Conservation (phyloP, 2,888 invertebrate species). For the Dasypolia templi region DNA sequence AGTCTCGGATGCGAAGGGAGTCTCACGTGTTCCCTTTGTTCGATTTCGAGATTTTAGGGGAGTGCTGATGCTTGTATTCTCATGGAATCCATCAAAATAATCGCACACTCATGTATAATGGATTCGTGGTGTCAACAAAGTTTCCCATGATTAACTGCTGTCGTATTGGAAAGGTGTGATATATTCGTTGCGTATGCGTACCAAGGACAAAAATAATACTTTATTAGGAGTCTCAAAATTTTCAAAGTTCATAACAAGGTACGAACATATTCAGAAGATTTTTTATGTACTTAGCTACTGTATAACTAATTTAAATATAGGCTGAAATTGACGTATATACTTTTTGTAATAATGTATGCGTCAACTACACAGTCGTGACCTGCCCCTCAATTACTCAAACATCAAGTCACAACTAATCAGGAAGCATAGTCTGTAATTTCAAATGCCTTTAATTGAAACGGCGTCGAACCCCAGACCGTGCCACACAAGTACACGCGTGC, state of each 20-base stretch:
- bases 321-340: slow-evolving; percentile 48
- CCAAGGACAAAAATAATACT: slow-evolving; percentile 58
- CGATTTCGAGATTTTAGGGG: slow-evolving; percentile 89
- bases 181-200: slow-evolving; percentile 64
- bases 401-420: slow-evolving; percentile 58
- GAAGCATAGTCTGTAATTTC: slow-evolving; percentile 58
- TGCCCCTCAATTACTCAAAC: slow-evolving; percentile 61
- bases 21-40: slow-evolving; percentile 89
- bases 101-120: slow-evolving; percentile 87
- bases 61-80: slow-evolving; percentile 88
- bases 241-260: slow-evolving; percentile 45
- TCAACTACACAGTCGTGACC: slow-evolving; percentile 35
- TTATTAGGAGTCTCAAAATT: slow-evolving; percentile 34
- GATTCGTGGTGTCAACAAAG: slow-evolving; percentile 85
- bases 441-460: slow-evolving; percentile 68
- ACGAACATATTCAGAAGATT: slow-evolving; percentile 59
- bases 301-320: slow-evolving; percentile 61
- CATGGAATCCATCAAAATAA: slow-evolving; percentile 89
- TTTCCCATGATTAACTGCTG: slow-evolving; percentile 80
- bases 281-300: slow-evolving; percentile 56
- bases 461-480: slow-evolving; percentile 54
- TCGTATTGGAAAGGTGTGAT: slow-evolving; percentile 70
- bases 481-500: slow-evolving; percentile 58
- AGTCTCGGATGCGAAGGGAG: slow-evolving; percentile 87
- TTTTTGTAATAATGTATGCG: slow-evolving; percentile 44